phyloP scores from a whole-genome alignment of 2,888 invertebrate genomes.

The Paralinhomoeus sp. region DNA sequence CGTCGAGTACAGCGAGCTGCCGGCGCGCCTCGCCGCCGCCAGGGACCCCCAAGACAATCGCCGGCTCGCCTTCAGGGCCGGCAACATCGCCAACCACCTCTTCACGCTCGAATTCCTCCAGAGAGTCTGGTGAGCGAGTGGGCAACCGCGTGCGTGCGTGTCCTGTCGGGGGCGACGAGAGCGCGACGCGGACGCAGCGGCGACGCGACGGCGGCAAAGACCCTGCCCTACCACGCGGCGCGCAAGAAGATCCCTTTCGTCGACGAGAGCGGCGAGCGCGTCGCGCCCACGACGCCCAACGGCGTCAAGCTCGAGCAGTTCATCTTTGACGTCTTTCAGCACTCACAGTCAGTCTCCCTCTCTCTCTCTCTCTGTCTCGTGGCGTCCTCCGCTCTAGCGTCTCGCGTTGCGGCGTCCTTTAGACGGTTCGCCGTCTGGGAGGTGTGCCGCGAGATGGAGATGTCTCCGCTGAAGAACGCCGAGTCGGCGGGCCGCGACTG shows the following conservation, averaged over 20 bases:
- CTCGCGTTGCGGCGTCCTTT: too few relatives aligned
- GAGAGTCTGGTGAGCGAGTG: conserved; percentile 44
- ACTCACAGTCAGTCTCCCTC: conserved; percentile 52
- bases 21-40: conserved; percentile 54
- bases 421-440: conserved; percentile 59
- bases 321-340: conserved; percentile 91
- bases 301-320: conserved; percentile 98
- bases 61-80: conserved; percentile 64
- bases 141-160: too few relatives aligned
- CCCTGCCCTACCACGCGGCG: conserved; percentile 70
- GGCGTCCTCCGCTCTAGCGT: too few relatives aligned
- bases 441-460: conserved; percentile 76
- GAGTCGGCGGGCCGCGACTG: conserved; percentile 54
- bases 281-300: conserved; percentile 56
- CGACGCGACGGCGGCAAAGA: too few relatives aligned
- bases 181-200: too few relatives aligned
- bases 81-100: conserved; percentile 94
- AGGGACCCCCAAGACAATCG: conserved; percentile 34
- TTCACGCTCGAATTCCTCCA: conserved; percentile 65
- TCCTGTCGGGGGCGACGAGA: too few relatives aligned
- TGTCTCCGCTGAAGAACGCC: conserved; percentile 84
- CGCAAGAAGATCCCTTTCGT: conserved; percentile 85
- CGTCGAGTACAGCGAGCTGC: conserved; percentile 91
- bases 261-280: conserved; percentile 29
- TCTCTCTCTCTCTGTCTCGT: too few relatives aligned